A percentile compares a stretch with the other conserved stretches of the same genome.
Evolutionary conservation across 2,113 vertebrate species (phyloP).

Genomic region (Coracopsis vasa): DNA sequence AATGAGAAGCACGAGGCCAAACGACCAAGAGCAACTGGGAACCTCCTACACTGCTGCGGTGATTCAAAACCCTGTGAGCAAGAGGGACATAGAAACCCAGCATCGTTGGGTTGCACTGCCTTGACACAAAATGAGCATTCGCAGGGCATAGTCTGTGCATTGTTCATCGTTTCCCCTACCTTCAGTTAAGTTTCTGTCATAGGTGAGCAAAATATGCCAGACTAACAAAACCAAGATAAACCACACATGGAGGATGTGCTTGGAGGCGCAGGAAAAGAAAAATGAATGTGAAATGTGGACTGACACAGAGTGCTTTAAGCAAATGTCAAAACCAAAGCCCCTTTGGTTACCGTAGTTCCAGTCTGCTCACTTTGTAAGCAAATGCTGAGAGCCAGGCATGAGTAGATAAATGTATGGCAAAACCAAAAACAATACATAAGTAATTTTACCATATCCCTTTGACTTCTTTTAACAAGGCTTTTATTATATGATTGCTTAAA

Average conservation of each 20-base stretch:
- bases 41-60: conserved; percentile 68
- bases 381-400: background rate
- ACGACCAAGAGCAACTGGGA: conserved; percentile 70
- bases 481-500: background rate
- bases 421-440: background rate
- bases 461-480: background rate
- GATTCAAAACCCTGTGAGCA: conserved; percentile 70
- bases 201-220: conserved; percentile 15
- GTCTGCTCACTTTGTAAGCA: background rate
- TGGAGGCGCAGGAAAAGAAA: conserved; percentile 48
- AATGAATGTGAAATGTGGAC: conserved; percentile 27
- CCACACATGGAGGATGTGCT: conserved; percentile 40
- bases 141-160: background rate
- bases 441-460: background rate
- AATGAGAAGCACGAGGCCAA: conserved; percentile 69
- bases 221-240: conserved; percentile 45
- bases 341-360: background rate
- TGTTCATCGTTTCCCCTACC: background rate
- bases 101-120: conserved; percentile 69
- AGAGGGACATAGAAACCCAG: conserved; percentile 73
- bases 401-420: background rate
- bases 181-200: background rate
- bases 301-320: background rate
- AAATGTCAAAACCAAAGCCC: conserved; percentile 2
- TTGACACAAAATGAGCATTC: conserved; percentile 50